Percentiles rank a stretch among this genome's conserved stretches.
Evolutionary conservation across 2,888 invertebrate genomes (phyloP).

Genomic region (Abrostola triplasia): DNA sequence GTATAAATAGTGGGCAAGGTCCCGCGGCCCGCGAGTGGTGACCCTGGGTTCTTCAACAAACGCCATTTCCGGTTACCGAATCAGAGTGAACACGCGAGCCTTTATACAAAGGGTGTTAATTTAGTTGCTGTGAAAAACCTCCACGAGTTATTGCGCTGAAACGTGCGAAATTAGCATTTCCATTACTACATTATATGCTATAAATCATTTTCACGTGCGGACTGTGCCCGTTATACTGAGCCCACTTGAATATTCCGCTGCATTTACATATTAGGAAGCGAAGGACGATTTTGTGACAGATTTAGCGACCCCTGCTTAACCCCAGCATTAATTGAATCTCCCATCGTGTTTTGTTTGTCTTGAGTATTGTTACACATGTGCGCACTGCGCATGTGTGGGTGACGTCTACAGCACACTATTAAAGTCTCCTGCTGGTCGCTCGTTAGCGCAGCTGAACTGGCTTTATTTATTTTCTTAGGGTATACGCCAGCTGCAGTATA

Average conservation of each 20-base stretch:
- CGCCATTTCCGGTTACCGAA: conserved; percentile 78
- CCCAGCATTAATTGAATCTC: conserved; percentile 42
- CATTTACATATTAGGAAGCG: conserved; percentile 56
- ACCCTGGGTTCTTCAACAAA: conserved; percentile 67
- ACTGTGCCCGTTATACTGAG: conserved; percentile 48
- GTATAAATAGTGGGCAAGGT: conserved; percentile 59
- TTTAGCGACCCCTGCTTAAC: conserved; percentile 40
- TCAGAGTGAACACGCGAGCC: conserved; percentile 75
- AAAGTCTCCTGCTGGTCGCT: conserved; percentile 16
- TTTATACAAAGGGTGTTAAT: conserved; percentile 77
- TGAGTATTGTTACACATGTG: conserved; percentile 8
- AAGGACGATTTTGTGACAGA: conserved; percentile 51
- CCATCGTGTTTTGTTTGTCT: conserved; percentile 36
- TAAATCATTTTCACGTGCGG: conserved; percentile 62
- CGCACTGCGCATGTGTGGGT: conserved; percentile 4
- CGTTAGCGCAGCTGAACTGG: conserved; percentile 24
- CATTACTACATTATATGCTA: conserved; percentile 63
- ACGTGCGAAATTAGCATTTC: conserved; percentile 69
- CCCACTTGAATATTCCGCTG: conserved; percentile 51
- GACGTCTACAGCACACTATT: conserved; percentile 23
- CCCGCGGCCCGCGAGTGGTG: conserved; percentile 38
- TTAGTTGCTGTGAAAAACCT: conserved; percentile 71
- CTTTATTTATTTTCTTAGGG: conserved; percentile 22
- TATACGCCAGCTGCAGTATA: background rate
- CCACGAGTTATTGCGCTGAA: conserved; percentile 64